Base-by-base conservation (phyloP, 2,797 vertebrate species). In the Microctenopoma steveboyesi region DNA sequence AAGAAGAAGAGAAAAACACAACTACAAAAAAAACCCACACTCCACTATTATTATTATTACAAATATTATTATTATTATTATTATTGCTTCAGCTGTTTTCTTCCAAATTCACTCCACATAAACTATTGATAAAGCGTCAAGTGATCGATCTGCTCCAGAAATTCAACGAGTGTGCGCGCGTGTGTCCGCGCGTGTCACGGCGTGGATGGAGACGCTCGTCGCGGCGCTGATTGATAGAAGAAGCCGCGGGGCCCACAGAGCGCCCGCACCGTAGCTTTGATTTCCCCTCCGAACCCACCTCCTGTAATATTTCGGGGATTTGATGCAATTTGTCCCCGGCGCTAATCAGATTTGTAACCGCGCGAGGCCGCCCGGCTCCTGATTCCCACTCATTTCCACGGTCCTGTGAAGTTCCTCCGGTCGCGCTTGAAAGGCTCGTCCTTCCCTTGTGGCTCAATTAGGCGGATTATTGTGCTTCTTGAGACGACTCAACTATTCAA, bases 401-500 rank as follows among this genome's bases (percentile, higher is more conserved):
- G 66, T 77, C 75, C 86, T 93, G 86, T 93, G 92, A 93, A 83
- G 89, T 91, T 88, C 47, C 74, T 75, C 57, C 63, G 66, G 91
- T 94, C 94, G 91, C 85, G 92, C 77, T 91, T 93, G 95, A 94
- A 94, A 92, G 92, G 80, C 90, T 89, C 79, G 83, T 74, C 84
- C 18, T 88, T 95, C 97, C 97, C 97, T 86, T 58, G 96, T 94
- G 97, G 93, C 94, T 96, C 95, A 97, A 97, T 98, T 98, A 98
- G 96, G 91, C 78, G 95, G 96, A 98, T 98, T 98, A 97, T 97
- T 95, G 95, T 95, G 93, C 91, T 95, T 89, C 95, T 94, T 91
- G 90, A 90, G 94, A 93, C 93, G 92, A 94, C 93, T 93, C 94
- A 92, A 87, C 93, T 92, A 85, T 93, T 94, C 93, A 88, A 90